Conservation (phyloP, 2,113 vertebrate species). For the Parotia lawesii region DNA sequence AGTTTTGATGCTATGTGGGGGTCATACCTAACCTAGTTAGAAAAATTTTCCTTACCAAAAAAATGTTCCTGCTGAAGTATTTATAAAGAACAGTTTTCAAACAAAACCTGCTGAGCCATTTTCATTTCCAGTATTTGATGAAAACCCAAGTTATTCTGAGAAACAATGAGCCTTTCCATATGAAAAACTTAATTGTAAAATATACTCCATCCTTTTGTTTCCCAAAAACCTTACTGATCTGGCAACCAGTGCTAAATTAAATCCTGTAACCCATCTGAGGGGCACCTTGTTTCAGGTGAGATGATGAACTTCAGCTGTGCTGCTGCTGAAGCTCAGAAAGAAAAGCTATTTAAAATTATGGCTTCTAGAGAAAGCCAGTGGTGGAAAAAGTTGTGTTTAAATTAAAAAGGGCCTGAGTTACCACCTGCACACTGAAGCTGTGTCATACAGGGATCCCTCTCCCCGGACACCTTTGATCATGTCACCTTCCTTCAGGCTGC, state of each 20-base stretch:
- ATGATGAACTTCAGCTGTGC: not conserved
- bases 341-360: not conserved
- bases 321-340: not conserved
- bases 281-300: not conserved
- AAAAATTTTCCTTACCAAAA: not conserved
- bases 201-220: not conserved
- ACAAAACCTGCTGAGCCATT: not conserved
- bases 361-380: not conserved
- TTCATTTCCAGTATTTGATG: not conserved
- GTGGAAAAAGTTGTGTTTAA: not conserved
- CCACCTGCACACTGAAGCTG: fast-evolving
- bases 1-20: not conserved
- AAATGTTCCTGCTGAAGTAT: not conserved
- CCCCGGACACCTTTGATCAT: not conserved
- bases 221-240: not conserved
- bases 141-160: not conserved
- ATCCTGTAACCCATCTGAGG: not conserved
- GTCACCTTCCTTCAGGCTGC: not conserved
- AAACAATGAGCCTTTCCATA: not conserved
- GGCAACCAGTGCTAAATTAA: not conserved
- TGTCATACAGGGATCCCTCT: not conserved
- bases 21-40: not conserved
- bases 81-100: not conserved
- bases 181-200: not conserved
- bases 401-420: not conserved